Conservation (phyloP, 2,888 invertebrate genomes). For the Eurytoma californica region DNA sequence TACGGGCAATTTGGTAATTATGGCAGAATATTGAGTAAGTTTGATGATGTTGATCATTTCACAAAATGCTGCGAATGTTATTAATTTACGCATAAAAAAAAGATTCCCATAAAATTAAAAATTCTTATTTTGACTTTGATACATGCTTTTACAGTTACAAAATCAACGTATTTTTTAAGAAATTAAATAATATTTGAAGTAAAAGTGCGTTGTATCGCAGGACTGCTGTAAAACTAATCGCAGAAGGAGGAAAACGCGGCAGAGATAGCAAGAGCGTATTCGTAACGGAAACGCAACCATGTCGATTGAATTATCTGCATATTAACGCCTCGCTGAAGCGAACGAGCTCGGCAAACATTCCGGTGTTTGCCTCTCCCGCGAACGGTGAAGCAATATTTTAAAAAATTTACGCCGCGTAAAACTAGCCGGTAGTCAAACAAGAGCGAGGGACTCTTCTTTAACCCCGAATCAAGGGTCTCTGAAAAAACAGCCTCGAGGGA, state of each 20-base stretch:
- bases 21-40: constrained; percentile 39
- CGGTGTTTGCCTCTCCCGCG: not conserved
- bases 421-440: not conserved
- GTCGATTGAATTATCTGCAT: constrained; percentile 6
- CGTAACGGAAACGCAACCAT: not conserved
- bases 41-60: constrained; percentile 34
- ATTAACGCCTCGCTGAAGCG: not conserved
- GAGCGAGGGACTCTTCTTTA: too few relatives aligned
- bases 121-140: too few relatives aligned
- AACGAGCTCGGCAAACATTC: not conserved
- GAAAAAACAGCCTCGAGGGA: not conserved
- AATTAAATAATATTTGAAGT: too few relatives aligned
- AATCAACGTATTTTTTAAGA: too few relatives aligned
- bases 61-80: not conserved
- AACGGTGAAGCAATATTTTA: too few relatives aligned
- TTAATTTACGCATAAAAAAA: too few relatives aligned
- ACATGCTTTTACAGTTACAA: too few relatives aligned
- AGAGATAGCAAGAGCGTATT: too few relatives aligned
- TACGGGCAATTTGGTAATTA: constrained; percentile 53
- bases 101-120: too few relatives aligned
- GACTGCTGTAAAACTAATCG: too few relatives aligned
- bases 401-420: constrained; percentile 9
- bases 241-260: too few relatives aligned
- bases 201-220: too few relatives aligned
- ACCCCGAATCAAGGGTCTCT: constrained; percentile 3